Evolutionary conservation across 2,888 invertebrate genomes (phyloP).

Genomic region (Lasioglossum lativentre): DNA sequence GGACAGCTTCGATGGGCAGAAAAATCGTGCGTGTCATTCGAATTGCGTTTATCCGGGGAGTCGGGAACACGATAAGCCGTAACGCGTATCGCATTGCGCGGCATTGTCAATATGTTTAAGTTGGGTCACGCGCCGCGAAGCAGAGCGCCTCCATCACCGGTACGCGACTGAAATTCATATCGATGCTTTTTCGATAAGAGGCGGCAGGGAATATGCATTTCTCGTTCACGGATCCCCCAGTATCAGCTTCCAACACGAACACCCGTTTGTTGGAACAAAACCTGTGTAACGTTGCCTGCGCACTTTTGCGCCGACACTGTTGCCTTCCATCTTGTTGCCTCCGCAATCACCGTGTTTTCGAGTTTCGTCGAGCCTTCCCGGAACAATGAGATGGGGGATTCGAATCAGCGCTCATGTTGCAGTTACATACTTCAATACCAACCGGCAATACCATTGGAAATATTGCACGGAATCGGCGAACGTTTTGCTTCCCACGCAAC

Average conservation of each 20-base stretch:
- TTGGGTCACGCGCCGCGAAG: conserved; percentile 54
- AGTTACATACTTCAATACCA: not conserved
- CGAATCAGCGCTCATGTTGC: not conserved
- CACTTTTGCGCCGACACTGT: not conserved
- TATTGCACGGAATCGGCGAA: not conserved
- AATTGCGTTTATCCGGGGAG: not conserved
- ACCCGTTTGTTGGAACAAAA: not conserved
- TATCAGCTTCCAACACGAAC: not conserved
- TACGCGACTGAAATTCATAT: conserved; percentile 59
- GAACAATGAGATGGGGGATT: not conserved
- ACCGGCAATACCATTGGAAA: not conserved
- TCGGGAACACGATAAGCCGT: conserved; percentile 26
- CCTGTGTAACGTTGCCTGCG: not conserved
- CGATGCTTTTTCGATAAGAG: conserved; percentile 43
- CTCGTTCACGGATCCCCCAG: conserved; percentile 23
- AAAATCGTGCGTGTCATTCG: conserved; percentile 30
- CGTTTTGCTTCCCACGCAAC: not conserved
- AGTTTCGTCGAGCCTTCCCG: not conserved
- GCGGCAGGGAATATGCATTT: conserved; percentile 16
- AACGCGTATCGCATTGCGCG: conserved; percentile 29
- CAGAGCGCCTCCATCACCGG: conserved; percentile 21
- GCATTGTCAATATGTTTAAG: conserved; percentile 46
- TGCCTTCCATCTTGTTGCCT: conserved; percentile 9
- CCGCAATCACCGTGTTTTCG: conserved; percentile 7
- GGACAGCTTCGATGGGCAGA: not conserved